Conservation (phyloP, 2,888 invertebrate species). For the Acrobasis consociella region DNA sequence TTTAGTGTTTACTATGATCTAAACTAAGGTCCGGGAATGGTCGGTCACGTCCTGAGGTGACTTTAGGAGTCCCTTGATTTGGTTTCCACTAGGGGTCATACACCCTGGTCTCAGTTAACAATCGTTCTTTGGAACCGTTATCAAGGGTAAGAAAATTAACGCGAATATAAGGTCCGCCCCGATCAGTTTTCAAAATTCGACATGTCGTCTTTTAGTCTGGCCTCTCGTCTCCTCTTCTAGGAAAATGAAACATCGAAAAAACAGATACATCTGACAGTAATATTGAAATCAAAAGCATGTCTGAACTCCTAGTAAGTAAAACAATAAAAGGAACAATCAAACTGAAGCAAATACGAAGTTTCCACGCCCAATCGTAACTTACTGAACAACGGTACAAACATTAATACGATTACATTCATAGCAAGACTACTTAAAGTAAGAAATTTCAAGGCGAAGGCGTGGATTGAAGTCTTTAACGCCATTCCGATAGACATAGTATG, state of each 20-base stretch:
- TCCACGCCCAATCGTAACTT: conserved; percentile 55
- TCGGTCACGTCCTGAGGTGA: conserved; percentile 86
- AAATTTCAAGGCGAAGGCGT: conserved; percentile 49
- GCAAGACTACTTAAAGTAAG: conserved; percentile 57
- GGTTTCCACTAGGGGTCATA: conserved; percentile 89
- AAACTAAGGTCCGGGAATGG: conserved; percentile 49
- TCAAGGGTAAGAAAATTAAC: conserved; percentile 47
- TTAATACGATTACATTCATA: conserved; percentile 53
- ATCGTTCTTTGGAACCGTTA: conserved; percentile 58
- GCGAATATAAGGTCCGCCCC: conserved; percentile 28
- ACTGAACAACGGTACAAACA: conserved; percentile 55
- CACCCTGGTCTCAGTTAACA: conserved; percentile 73
- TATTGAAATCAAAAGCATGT: conserved; percentile 27
- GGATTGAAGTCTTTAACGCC: conserved; percentile 45
- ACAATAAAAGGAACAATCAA: conserved; percentile 34
- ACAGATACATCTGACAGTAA: conserved; percentile 22
- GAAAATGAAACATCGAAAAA: conserved; percentile 12
- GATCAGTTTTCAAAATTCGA: conserved; percentile 16
- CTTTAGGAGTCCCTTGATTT: conserved; percentile 87
- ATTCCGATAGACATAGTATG: conserved; percentile 52
- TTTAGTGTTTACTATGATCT: conserved; percentile 27
- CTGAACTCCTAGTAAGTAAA: conserved; percentile 30
- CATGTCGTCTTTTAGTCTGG: neutral
- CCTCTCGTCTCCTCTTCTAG: conserved; percentile 2
- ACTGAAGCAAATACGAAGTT: conserved; percentile 41